These are phyloP conservation scores for Xanthia icteritia DNA, from an alignment of 2,888 invertebrate genomes.

Conservation along the genomic window DNA sequence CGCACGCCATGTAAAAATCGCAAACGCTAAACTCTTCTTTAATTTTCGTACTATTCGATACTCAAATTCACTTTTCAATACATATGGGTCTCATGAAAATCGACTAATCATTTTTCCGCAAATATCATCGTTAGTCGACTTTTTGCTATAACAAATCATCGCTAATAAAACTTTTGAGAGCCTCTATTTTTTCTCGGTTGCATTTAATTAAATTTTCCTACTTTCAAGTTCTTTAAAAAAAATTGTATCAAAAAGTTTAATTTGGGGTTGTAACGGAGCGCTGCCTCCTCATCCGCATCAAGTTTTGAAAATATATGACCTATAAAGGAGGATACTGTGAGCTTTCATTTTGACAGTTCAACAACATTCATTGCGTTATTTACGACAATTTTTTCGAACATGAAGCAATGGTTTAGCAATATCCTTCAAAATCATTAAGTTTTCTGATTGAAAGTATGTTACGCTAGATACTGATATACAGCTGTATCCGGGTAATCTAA, in stretches of 20 bases:
- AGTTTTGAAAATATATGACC: not conserved
- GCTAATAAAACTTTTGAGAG: conserved; percentile 39
- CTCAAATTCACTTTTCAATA: conserved; percentile 30
- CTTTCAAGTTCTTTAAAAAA: conserved; percentile 42
- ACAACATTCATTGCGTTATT: no score
- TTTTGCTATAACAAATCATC: conserved; percentile 53
- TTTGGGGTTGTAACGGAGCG: conserved; percentile 35
- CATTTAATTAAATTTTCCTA: conserved; percentile 45
- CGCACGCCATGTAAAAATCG: conserved; percentile 62
- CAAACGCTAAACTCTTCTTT: conserved; percentile 58
- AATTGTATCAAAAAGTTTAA: not conserved
- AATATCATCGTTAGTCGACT: conserved; percentile 48
- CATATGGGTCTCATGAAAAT: conserved; percentile 43
- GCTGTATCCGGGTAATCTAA: not conserved
- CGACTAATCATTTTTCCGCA: conserved; percentile 44
- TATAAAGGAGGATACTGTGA: no score
- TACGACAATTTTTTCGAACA: no score
- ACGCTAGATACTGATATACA: not conserved
- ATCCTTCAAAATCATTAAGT: no score
- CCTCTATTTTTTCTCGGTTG: conserved; percentile 22
- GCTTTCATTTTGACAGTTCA: no score
- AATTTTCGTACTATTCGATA: conserved; percentile 34
- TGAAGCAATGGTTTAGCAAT: no score
- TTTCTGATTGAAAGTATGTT: no score
- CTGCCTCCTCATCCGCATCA: no score